Evolutionary conservation across 2,113 vertebrate genomes (phyloP).

Genomic region (Steatornis caripensis): DNA sequence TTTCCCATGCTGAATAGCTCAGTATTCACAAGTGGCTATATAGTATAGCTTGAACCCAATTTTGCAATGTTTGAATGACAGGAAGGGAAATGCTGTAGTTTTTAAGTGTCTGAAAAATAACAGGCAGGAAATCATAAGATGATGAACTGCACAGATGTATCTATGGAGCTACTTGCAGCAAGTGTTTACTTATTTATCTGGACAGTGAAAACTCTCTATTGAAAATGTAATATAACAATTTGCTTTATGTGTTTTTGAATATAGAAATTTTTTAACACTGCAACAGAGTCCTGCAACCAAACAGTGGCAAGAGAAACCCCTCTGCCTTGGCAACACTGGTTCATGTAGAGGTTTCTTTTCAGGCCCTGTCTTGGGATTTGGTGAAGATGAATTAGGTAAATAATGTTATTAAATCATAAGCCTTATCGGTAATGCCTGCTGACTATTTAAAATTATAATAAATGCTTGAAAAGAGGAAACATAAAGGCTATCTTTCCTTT

Average conservation of each 20-base stretch:
- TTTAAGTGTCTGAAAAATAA: neutral
- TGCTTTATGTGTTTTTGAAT: constrained; percentile 65
- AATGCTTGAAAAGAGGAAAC: neutral
- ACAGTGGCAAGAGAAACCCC: constrained; percentile 92
- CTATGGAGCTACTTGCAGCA: neutral
- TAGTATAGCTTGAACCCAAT: neutral
- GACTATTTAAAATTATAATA: neutral
- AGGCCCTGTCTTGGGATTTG: constrained; percentile 93
- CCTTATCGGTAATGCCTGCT: neutral
- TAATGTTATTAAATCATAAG: neutral
- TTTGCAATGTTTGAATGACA: neutral
- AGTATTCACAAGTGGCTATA: neutral
- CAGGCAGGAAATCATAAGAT: neutral
- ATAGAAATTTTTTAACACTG: constrained; percentile 92
- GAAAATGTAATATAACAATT: constrained; percentile 10
- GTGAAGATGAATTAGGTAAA: constrained; percentile 94
- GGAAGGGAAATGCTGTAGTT: neutral
- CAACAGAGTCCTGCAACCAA: constrained; percentile 84
- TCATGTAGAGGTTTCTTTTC: constrained; percentile 87
- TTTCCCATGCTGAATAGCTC: neutral
- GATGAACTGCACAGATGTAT: neutral
- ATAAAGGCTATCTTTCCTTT: neutral
- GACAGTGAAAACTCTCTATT: neutral
- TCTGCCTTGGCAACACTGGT: constrained; percentile 86
- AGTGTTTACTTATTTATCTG: neutral